Base-by-base conservation (phyloP, 1,140 invertebrate genomes). In the Ceratina japonica region DNA sequence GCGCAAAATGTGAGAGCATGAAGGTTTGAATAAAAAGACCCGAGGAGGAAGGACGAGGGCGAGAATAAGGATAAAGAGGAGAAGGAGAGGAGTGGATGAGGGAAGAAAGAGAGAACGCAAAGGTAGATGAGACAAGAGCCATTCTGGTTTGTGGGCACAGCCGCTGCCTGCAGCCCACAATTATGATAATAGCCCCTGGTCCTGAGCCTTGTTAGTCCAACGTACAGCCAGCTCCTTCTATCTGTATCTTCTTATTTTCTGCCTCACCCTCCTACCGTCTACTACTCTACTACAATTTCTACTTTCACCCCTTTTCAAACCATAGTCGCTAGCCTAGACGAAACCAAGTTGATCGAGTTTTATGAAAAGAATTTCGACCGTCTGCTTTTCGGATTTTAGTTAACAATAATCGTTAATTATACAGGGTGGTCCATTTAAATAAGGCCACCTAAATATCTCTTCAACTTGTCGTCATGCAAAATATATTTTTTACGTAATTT, bases 121-220 rank as follows among this genome's bases (percentile, higher is more conserved):
- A 31, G 82, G 86, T 86, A 88, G 91, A 92, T 89, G 90, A 90
- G 90, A 88, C 88, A 87, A 91, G 88, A 89, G 87, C 88, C 88
- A 92, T 92, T 92, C 92, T 92, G 91, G 92, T 92, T 92, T 92
- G 91, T 92, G 90, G 91, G 91, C 86, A 92, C 89, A 92, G 88
- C 88, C 90, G 89, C 85, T 92, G 91, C 90, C 90, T 90, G 90
- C 89, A 92, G 90, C 89, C 91, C 89, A 89, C 91, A 92, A 92
- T 92, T 92, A 92, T 92, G 91, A 92, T 92, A 92, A 92, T 92
- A 91, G 90, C 88, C 86, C 84, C 83, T 78, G 89, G 87, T 85
- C 85, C 87, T 88, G 89, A 91, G 90, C 90, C 91, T 92, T 91
- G 91, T 91, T 92, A 92, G 89, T 84, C 88, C 89, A 90, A 90